Conservation (phyloP, 2,888 invertebrate species). For the Periphyllus acericola region DNA sequence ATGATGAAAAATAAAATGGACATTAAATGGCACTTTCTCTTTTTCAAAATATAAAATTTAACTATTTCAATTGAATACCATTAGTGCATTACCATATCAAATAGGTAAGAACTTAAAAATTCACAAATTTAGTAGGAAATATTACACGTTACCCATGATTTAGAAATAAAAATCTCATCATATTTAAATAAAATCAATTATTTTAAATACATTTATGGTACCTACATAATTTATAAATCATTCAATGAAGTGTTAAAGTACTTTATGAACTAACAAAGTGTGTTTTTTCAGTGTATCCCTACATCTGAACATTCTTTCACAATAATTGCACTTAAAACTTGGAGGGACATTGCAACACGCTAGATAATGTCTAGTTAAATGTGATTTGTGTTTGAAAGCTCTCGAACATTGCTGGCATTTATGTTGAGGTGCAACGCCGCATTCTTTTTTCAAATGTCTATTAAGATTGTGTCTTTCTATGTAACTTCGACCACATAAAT, state of each 20-base stretch:
- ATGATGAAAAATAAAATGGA: too few relatives aligned
- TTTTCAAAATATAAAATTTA: too few relatives aligned
- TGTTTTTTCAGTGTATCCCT: slow-evolving; percentile 55
- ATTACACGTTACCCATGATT: too few relatives aligned
- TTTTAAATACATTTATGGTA: too few relatives aligned
- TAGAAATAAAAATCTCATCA: not conserved
- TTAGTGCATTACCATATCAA: too few relatives aligned
- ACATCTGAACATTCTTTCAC: slow-evolving; percentile 56
- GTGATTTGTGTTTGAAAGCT: slow-evolving; percentile 64
- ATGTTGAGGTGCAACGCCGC: slow-evolving; percentile 64
- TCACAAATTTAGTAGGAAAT: too few relatives aligned
- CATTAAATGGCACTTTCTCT: too few relatives aligned
- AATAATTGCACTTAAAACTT: slow-evolving; percentile 34
- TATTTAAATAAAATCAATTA: not conserved
- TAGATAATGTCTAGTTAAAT: slow-evolving; percentile 38
- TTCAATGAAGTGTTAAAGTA: not conserved
- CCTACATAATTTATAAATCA: not conserved
- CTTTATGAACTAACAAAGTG: slow-evolving; percentile 48
- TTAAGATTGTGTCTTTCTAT: slow-evolving; percentile 52
- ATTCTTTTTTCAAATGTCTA: slow-evolving; percentile 62
- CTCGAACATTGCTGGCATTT: slow-evolving; percentile 63
- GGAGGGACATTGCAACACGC: slow-evolving; percentile 40
- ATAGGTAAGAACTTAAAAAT: too few relatives aligned
- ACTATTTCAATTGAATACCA: too few relatives aligned
- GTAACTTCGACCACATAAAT: slow-evolving; percentile 61